Percentiles rank a stretch among this genome's conserved stretches.
These are phyloP conservation scores for Erythrocercus mccallii DNA, from an alignment of 2,113 vertebrate genomes.

Conservation along the genomic window DNA sequence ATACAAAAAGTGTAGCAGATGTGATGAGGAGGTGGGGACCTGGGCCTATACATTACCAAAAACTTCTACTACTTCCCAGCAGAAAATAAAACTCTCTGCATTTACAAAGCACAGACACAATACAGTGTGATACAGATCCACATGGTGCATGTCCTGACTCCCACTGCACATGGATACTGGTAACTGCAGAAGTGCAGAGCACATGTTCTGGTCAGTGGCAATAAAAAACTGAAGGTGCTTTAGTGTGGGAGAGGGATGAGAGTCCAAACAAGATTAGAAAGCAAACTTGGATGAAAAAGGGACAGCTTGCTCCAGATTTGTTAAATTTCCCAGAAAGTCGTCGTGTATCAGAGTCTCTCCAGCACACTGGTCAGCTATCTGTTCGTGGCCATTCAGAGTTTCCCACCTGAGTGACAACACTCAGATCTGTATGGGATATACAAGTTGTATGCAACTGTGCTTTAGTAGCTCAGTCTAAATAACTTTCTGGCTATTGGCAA, in stretches of 20 bases:
- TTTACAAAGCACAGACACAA: not conserved
- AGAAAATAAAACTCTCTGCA: not conserved
- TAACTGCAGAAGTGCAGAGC: not conserved
- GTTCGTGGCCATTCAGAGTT: not conserved
- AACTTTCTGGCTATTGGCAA: not conserved
- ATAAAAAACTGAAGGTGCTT: not conserved
- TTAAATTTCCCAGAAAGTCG: not conserved
- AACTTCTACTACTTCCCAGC: not conserved
- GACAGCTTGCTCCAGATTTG: not conserved
- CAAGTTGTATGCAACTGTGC: rapidly evolving
- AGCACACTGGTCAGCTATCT: not conserved
- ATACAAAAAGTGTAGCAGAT: not conserved
- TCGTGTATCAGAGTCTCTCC: not conserved
- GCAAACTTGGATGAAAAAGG: not conserved
- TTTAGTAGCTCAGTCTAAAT: not conserved
- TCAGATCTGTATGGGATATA: not conserved
- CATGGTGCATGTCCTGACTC: not conserved
- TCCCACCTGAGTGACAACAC: not conserved
- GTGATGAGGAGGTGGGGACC: not conserved
- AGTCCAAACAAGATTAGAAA: not conserved
- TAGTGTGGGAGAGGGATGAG: not conserved
- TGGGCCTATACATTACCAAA: not conserved
- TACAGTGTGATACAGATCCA: not conserved
- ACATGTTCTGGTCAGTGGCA: not conserved
- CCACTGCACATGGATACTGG: not conserved